A percentile compares a stretch with the other conserved stretches of the same genome.
phyloP scores from a whole-genome alignment of 2,888 invertebrate genomes.

The Aphrophora alni region DNA sequence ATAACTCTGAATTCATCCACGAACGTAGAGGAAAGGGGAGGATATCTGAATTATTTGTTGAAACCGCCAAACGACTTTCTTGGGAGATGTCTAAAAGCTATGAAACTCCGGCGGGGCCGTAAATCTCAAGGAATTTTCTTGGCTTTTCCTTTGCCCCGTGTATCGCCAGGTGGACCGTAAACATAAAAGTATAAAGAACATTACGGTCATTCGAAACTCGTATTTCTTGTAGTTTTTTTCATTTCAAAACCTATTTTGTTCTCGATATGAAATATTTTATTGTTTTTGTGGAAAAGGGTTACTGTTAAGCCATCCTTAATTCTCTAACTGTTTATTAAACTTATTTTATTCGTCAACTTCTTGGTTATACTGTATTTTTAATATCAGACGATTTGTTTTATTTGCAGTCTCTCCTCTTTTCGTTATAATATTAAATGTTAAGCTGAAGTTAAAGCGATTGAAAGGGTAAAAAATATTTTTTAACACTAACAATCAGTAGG shows the following conservation, averaged over 20 bases:
- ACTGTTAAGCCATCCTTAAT: no score
- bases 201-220: background rate
- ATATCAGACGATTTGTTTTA: no score
- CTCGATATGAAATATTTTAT: background rate
- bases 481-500: no score
- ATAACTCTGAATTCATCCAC: slow-evolving; percentile 4
- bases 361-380: no score
- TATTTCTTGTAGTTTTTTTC: background rate
- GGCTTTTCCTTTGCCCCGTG: background rate
- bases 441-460: no score
- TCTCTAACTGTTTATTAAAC: no score
- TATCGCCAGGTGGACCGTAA: background rate
- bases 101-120: background rate
- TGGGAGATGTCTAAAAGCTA: background rate
- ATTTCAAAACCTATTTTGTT: background rate
- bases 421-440: no score
- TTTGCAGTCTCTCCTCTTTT: no score
- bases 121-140: background rate
- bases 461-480: no score
- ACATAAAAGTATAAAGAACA: background rate
- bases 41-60: background rate
- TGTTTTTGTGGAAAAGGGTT: no score
- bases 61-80: background rate
- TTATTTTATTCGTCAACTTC: no score
- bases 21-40: background rate